phyloP scores from a whole-genome alignment of 2,113 vertebrate species.

The Nestor notabilis region DNA sequence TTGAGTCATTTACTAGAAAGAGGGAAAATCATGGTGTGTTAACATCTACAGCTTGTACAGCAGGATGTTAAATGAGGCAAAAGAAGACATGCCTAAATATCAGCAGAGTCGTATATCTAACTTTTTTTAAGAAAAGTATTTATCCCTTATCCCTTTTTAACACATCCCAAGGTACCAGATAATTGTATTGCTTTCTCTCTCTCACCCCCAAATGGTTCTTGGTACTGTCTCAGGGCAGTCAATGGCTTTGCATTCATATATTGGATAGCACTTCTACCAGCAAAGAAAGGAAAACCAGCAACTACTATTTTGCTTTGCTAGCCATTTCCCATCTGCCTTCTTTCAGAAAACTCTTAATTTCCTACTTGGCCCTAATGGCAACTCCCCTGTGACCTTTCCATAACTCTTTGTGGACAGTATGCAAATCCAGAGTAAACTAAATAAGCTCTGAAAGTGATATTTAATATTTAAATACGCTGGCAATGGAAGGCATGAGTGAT shows the following conservation, averaged over 20 bases:
- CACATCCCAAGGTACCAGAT: background rate
- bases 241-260: background rate
- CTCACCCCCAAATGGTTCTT: background rate
- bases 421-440: background rate
- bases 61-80: background rate
- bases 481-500: background rate
- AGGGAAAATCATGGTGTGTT: background rate
- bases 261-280: background rate
- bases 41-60: background rate
- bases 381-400: background rate
- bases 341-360: background rate
- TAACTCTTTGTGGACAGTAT: background rate
- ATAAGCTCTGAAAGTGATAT: background rate
- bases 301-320: background rate
- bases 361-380: background rate
- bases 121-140: background rate
- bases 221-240: rapidly evolving
- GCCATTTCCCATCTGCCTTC: background rate
- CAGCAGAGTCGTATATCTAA: background rate
- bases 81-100: background rate
- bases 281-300: background rate
- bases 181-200: background rate
- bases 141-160: background rate
- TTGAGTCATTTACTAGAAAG: background rate
- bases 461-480: background rate